A percentile compares a stretch with the other conserved stretches of the same genome.
phyloP scores from a whole-genome alignment of 2,888 invertebrate species.

The Andrena marginata region DNA sequence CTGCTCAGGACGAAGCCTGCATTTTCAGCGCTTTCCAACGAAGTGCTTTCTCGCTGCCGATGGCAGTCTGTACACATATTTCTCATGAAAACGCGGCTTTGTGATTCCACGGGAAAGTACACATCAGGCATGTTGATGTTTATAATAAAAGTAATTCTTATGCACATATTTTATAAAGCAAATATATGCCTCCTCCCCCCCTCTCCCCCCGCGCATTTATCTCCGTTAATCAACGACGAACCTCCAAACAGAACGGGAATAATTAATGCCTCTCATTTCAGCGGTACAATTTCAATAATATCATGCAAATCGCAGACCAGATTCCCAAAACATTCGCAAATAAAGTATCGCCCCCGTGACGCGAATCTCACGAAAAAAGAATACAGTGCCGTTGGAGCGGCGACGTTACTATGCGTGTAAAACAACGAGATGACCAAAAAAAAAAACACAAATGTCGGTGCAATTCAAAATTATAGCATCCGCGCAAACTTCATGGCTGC shows the following conservation, averaged over 20 bases:
- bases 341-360: neutral
- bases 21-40: constrained; percentile 4
- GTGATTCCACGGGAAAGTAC: neutral
- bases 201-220: neutral
- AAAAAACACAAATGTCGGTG: neutral
- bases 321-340: neutral
- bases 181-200: neutral
- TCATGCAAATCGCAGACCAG: neutral
- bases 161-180: neutral
- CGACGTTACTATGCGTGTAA: no score
- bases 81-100: neutral
- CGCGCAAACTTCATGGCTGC: no score
- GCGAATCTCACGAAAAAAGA: neutral
- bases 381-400: neutral
- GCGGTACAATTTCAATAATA: neutral
- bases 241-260: neutral
- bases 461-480: neutral
- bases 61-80: neutral
- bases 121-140: neutral
- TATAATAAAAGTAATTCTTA: neutral
- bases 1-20: neutral
- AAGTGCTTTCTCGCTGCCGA: neutral
- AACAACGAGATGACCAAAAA: neutral
- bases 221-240: neutral
- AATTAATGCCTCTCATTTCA: neutral